A percentile compares a stretch with the other conserved stretches of the same genome.
Conservation (phyloP, 2,113 vertebrate genomes). For the Dendropsophus ebraccatus region DNA sequence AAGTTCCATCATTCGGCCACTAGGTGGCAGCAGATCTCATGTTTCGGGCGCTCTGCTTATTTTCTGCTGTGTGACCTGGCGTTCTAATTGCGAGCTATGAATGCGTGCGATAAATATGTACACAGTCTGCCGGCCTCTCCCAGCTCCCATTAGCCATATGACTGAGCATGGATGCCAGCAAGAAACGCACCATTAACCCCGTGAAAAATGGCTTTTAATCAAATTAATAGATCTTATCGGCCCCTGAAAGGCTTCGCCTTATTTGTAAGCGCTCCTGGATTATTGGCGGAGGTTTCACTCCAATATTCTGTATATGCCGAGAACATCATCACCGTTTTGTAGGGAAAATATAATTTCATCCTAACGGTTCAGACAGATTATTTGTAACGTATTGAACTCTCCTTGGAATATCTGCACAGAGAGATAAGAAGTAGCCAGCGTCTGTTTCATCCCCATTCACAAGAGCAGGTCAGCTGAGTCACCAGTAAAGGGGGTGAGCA, state of each 20-base stretch:
- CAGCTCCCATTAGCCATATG: conserved; percentile 57
- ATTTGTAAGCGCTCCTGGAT: conserved; percentile 34
- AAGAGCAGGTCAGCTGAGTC: conserved; percentile 1
- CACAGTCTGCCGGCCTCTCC: conserved; percentile 48
- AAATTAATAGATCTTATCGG: conserved; percentile 59
- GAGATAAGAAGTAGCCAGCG: conserved; percentile 51
- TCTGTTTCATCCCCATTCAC: conserved; percentile 2
- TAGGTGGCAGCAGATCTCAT: conserved; percentile 17
- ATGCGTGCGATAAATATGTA: conserved; percentile 63
- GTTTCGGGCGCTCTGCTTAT: background rate
- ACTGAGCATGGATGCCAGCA: conserved; percentile 56
- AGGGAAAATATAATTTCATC: conserved; percentile 53
- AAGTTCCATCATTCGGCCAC: background rate
- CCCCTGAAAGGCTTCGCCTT: conserved; percentile 48
- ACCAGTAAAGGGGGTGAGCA: too few species aligned
- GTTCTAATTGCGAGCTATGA: conserved; percentile 52
- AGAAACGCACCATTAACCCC: conserved; percentile 41
- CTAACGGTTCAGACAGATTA: conserved; percentile 49
- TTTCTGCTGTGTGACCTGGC: conserved; percentile 41
- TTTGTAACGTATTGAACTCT: conserved; percentile 54
- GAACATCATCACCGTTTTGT: conserved; percentile 31
- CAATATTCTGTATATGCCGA: conserved; percentile 55
- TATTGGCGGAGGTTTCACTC: conserved; percentile 44
- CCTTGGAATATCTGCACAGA: conserved; percentile 40
- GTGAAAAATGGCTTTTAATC: conserved; percentile 60